These are phyloP conservation scores for Amphipyra berbera DNA, from an alignment of 2,888 invertebrate species.

Conservation along the genomic window DNA sequence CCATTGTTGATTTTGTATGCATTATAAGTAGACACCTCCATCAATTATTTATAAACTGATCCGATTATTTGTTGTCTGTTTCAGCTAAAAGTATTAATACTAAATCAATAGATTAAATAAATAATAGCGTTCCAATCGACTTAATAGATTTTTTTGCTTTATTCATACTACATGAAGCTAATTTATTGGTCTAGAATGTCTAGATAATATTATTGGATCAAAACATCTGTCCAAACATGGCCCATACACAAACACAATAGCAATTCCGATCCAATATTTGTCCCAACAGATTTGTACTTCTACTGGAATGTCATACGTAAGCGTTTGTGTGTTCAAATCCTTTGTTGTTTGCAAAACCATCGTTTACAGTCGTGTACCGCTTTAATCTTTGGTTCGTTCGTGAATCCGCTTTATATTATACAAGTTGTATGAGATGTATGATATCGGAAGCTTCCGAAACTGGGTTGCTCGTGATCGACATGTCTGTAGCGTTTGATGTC, in stretches of 20 bases:
- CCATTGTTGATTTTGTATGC: too few species aligned
- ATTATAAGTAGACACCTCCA: too few species aligned
- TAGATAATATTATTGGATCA: background rate
- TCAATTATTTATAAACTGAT: too few species aligned
- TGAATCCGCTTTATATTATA: conserved; percentile 22
- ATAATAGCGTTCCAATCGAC: background rate
- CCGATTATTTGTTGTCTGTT: too few species aligned
- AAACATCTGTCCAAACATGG: background rate
- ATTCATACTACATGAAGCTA: background rate
- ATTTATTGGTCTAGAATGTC: background rate
- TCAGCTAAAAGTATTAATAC: too few species aligned
- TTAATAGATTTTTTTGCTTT: background rate
- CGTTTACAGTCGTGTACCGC: conserved; percentile 21
- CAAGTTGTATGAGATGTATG: conserved; percentile 16
- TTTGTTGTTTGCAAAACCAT: conserved; percentile 41
- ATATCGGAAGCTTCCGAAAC: conserved; percentile 19
- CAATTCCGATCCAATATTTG: conserved; percentile 37
- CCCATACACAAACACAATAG: conserved; percentile 2
- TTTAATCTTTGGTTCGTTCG: conserved; percentile 45
- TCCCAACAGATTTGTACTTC: conserved; percentile 29
- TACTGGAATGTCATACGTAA: conserved; percentile 36
- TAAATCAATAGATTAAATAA: too few species aligned
- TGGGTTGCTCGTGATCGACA: conserved; percentile 37
- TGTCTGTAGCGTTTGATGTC: conserved; percentile 27
- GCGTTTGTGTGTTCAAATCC: conserved; percentile 46